Evolutionary conservation across 2,797 vertebrate genomes (phyloP).

Genomic region (Muraenolepis orangiensis): DNA sequence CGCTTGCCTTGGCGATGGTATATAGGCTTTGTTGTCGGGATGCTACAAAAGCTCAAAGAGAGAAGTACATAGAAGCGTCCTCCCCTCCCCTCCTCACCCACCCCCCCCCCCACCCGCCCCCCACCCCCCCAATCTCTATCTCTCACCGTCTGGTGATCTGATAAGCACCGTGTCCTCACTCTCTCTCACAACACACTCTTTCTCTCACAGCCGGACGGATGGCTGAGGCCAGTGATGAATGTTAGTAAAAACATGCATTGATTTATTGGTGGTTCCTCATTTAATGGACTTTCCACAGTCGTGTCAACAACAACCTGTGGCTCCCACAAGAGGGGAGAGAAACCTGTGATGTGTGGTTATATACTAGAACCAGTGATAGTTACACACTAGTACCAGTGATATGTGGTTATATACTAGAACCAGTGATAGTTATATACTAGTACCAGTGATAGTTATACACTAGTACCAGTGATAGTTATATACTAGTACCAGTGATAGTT

Average conservation of each 20-base stretch:
- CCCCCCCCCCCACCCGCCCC: background rate
- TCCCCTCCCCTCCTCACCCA: background rate
- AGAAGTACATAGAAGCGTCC: background rate
- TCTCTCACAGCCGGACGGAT: constrained; percentile 8
- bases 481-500: too few relatives aligned
- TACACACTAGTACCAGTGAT: too few relatives aligned
- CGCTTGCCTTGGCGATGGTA: too few relatives aligned
- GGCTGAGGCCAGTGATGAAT: constrained; percentile 18
- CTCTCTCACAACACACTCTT: background rate
- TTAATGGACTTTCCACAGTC: background rate
- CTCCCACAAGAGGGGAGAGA: background rate
- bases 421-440: too few relatives aligned
- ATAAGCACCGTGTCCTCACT: too few relatives aligned
- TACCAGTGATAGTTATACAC: too few relatives aligned
- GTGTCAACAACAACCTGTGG: background rate
- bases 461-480: too few relatives aligned
- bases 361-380: background rate
- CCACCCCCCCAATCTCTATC: too few relatives aligned
- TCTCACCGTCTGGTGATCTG: too few relatives aligned
- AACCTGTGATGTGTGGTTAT: background rate
- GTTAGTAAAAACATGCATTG: constrained; percentile 14
- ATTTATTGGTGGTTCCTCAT: constrained; percentile 24
- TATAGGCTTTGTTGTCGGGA: too few relatives aligned
- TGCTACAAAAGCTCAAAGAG: too few relatives aligned
- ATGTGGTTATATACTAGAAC: too few relatives aligned